phyloP scores from a whole-genome alignment of 2,797 vertebrate genomes.

The Tadarida brasiliensis region DNA sequence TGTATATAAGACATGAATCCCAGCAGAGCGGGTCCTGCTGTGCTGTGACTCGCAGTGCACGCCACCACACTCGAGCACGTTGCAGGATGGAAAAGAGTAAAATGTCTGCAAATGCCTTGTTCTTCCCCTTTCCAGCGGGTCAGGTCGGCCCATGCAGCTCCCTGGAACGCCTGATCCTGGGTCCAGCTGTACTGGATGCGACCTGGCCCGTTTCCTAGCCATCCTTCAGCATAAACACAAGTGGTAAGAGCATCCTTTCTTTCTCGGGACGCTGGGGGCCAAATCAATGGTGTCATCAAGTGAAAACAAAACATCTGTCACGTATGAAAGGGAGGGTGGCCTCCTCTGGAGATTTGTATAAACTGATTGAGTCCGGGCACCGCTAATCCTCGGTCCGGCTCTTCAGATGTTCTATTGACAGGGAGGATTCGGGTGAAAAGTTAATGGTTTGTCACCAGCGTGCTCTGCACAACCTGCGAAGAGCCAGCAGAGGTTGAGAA shows the following conservation, averaged over 20 bases:
- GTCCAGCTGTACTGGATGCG: neutral
- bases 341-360: slow-evolving; percentile 80
- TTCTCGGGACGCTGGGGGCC: slow-evolving; percentile 3
- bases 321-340: slow-evolving; percentile 40
- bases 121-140: neutral
- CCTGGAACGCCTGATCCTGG: slow-evolving; percentile 23
- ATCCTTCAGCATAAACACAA: neutral
- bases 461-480: slow-evolving; percentile 44
- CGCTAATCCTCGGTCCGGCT: slow-evolving; percentile 67
- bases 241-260: slow-evolving; percentile 41
- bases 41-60: slow-evolving; percentile 28
- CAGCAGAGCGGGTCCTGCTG: slow-evolving; percentile 47
- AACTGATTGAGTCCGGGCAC: slow-evolving; percentile 78
- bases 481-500: slow-evolving; percentile 55
- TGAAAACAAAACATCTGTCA: slow-evolving; percentile 69
- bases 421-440: slow-evolving; percentile 74
- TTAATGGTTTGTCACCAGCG: slow-evolving; percentile 70
- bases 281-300: slow-evolving; percentile 76
- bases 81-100: slow-evolving; percentile 68
- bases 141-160: neutral
- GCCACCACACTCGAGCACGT: slow-evolving; percentile 52
- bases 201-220: neutral
- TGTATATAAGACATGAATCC: slow-evolving; percentile 2
- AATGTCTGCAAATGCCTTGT: slow-evolving; percentile 38
- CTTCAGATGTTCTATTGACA: slow-evolving; percentile 72